These are phyloP conservation scores for Pammene fasciana DNA, from an alignment of 2,888 invertebrate species.

Conservation along the genomic window DNA sequence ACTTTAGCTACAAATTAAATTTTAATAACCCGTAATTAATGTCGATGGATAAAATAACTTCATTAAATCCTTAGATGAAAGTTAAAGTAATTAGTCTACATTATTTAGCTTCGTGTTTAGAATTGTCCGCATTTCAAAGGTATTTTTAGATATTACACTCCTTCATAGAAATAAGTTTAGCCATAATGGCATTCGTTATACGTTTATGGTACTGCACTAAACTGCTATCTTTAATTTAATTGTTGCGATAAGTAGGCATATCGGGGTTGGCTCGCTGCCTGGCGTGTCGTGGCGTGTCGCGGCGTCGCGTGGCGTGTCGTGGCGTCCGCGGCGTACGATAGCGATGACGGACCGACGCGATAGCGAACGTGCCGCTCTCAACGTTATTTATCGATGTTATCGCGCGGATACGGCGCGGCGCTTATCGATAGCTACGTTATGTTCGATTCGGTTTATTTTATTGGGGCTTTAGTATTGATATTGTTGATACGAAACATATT, in stretches of 20 bases:
- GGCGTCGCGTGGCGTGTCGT: conserved; percentile 10
- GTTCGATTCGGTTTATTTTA: conserved; percentile 14
- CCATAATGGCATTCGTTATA: conserved; percentile 7
- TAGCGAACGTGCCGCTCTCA: conserved; percentile 23
- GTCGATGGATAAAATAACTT: background rate
- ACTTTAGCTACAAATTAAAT: background rate
- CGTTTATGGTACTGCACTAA: conserved; percentile 7
- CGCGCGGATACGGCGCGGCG: conserved; percentile 19
- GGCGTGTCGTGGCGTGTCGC: conserved; percentile 5
- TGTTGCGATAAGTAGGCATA: conserved; percentile 31
- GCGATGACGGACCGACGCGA: conserved; percentile 34
- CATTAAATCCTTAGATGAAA: background rate
- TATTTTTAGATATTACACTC: background rate
- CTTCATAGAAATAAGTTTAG: background rate
- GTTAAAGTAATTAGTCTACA: background rate
- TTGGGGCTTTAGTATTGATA: conserved; percentile 5
- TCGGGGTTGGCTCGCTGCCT: conserved; percentile 20
- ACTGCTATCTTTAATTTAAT: conserved; percentile 33
- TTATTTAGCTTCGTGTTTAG: background rate
- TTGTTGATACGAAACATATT: conserved; percentile 2
- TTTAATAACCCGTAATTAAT: conserved; percentile 12
- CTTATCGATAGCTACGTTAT: conserved; percentile 22
- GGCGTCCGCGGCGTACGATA: conserved; percentile 19
- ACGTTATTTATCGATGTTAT: conserved; percentile 37
- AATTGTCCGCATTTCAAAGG: background rate